Evolutionary conservation across 2,113 vertebrate species (phyloP), one percentile per base, ranked within the genome.

Genomic region (Oncorhynchus tshawytscha): DNA sequence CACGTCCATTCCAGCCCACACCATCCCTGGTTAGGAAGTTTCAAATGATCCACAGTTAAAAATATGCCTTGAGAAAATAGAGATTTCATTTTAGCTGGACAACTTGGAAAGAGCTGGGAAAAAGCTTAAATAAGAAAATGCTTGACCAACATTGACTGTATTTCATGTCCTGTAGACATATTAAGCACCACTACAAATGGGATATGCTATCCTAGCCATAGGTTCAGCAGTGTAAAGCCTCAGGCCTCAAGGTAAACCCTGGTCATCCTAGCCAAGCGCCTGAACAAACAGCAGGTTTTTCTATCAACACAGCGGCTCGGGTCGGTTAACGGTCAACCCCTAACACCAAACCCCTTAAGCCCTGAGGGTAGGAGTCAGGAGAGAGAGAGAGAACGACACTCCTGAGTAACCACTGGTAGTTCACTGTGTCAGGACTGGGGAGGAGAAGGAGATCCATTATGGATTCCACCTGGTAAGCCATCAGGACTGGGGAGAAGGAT

Each of bases 1-100:
- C 84, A 15, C 94, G 94, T 11, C 94, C 92, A 20, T 95, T 96
- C 96, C 95, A 96, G 84, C 93, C 81, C 4, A 94, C 91, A 0
- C 92, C 90, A 77, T 93, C 89, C 4, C 96, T 97, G 85, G 3
- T 75, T 81, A 81, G 80, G 57, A 74, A 60, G 57, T 65, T 22
- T 65, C 9, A 45, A 45, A 11, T 45, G 9, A 45, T 45, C 39
- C 39, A 45, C 39, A 45, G 39, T 45, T 45, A 11, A 11, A 45
- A 12, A 11, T 12, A 45, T 45, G 39, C 9, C 39, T 45, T 45
- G 9, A 45, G 9, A 9, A 45, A 45, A 11, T 45, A 11, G 39
- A 45, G 2, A 45, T 11, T 45, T 45, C 9, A 45, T 45, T 45
- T 45, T 11, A 45, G 39, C 39, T 45, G 39, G 39, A 45, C 39